Conservation (phyloP, 2,113 vertebrate genomes). For the Phrynocephalus versicolor region DNA sequence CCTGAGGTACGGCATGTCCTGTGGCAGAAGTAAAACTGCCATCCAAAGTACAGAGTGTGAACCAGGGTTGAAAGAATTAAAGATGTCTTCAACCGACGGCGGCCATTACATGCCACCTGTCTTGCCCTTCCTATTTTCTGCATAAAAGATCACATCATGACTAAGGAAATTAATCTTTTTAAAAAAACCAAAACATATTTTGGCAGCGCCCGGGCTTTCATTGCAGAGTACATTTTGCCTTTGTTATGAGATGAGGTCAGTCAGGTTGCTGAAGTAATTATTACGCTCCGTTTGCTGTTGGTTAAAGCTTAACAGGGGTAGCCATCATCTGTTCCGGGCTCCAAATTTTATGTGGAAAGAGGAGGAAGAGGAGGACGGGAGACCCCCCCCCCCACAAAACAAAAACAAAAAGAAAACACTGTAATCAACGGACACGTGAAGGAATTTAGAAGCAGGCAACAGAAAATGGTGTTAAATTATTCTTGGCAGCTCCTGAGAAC, state of each 20-base stretch:
- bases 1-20: conserved; percentile 45
- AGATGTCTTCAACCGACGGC: conserved; percentile 50
- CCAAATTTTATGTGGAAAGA: background rate
- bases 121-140: conserved; percentile 35
- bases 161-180: conserved; percentile 69
- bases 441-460: conserved; percentile 53
- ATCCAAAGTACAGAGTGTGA: conserved; percentile 26
- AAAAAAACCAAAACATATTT: conserved; percentile 67
- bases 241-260: conserved; percentile 70
- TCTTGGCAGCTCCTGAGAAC: conserved; percentile 56
- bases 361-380: conserved; percentile 26
- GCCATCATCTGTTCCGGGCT: conserved; percentile 48
- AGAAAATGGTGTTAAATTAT: conserved; percentile 53
- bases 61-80: conserved; percentile 43
- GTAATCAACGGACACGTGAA: conserved; percentile 47
- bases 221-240: conserved; percentile 72
- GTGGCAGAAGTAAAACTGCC: conserved; percentile 52
- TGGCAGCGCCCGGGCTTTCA: conserved; percentile 56
- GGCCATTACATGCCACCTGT: conserved; percentile 54
- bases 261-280: conserved; percentile 74
- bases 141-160: conserved; percentile 60
- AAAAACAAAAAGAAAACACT: background rate
- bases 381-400: background rate
- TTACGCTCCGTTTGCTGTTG: conserved; percentile 70
- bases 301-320: conserved; percentile 69